Evolutionary conservation across 2,113 vertebrate genomes (phyloP).

Genomic region (Hymenochirus boettgeri): DNA sequence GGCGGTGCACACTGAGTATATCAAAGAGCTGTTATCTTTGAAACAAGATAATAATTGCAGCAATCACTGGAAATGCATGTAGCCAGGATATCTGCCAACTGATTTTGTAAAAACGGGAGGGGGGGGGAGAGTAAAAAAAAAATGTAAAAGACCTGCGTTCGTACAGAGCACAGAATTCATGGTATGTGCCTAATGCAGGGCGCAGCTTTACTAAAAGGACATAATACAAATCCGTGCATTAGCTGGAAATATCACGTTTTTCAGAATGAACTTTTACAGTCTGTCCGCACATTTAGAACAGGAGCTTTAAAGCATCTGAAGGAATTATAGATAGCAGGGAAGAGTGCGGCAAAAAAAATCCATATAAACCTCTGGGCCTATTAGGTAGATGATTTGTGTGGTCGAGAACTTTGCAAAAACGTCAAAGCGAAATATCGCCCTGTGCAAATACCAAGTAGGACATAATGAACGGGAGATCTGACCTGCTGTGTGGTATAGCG

Average conservation of each 20-base stretch:
- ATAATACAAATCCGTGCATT: not conserved
- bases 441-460: too few relatives aligned
- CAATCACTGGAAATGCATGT: not conserved
- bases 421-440: too few relatives aligned
- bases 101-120: not conserved
- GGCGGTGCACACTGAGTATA: not conserved
- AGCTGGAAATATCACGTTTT: not conserved
- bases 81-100: not conserved
- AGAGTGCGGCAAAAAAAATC: too few relatives aligned
- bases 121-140: not conserved
- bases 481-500: too few relatives aligned
- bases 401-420: too few relatives aligned
- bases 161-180: not conserved
- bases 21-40: not conserved
- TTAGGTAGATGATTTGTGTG: too few relatives aligned
- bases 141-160: not conserved
- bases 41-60: slow-evolving; percentile 1
- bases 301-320: too few relatives aligned
- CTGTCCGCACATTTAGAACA: too few relatives aligned
- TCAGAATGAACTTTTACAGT: not conserved
- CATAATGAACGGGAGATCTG: too few relatives aligned
- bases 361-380: too few relatives aligned
- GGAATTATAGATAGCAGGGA: too few relatives aligned
- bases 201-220: not conserved
- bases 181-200: not conserved